Conservation (phyloP, 2,888 invertebrate species). For the Trachelus troglodyta region DNA sequence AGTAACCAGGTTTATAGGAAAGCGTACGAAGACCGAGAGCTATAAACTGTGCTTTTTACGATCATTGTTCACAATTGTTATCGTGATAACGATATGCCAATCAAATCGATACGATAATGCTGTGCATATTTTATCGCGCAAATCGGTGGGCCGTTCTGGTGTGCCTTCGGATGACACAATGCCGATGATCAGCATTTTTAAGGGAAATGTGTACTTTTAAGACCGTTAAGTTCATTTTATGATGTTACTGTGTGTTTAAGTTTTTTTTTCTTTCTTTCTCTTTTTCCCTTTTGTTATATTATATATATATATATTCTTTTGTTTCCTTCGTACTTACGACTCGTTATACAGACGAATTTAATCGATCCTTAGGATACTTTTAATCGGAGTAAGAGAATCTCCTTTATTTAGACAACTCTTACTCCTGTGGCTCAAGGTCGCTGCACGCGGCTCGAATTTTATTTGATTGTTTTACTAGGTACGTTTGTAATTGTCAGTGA, state of each 20-base stretch:
- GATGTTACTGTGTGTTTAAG: not conserved
- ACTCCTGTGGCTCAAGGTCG: not conserved
- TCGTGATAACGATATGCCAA: constrained; percentile 12
- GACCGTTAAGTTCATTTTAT: not conserved
- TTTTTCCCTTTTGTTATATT: not conserved
- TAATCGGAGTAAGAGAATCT: not conserved
- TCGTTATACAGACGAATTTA: not conserved
- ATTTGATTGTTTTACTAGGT: not conserved
- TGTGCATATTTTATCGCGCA: constrained; percentile 29
- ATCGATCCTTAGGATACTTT: not conserved
- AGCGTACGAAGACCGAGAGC: constrained; percentile 21
- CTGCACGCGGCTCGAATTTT: not conserved
- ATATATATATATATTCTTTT: not conserved
- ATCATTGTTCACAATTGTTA: constrained; percentile 19
- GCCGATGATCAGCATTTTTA: constrained; percentile 26
- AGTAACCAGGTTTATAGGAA: not conserved
- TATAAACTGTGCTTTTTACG: constrained; percentile 15
- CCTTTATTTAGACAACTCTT: not conserved
- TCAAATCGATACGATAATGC: constrained; percentile 16
- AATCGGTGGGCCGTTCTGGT: constrained; percentile 30
- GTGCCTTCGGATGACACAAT: constrained; percentile 45
- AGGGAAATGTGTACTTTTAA: not conserved
- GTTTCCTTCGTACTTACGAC: not conserved
- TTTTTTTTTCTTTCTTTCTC: not conserved
- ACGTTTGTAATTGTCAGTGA: not conserved